Percentiles rank a stretch among this genome's conserved stretches.
Evolutionary conservation across 2,888 invertebrate species (phyloP).

Genomic region (Stegophylla sp.): DNA sequence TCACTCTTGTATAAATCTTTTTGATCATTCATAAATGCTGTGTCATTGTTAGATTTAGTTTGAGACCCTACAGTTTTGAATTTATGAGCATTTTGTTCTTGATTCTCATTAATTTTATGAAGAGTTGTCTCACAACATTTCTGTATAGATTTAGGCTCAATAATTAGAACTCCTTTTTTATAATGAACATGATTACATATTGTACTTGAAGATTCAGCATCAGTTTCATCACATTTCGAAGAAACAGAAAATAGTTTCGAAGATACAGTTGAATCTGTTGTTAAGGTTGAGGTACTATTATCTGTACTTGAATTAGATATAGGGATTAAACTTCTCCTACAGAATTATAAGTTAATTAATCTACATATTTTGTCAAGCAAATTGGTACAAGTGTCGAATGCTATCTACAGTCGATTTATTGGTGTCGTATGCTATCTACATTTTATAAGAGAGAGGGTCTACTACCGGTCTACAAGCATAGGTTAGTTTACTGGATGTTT

Average conservation of each 20-base stretch:
- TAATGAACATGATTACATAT: slow-evolving; percentile 47
- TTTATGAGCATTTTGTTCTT: background rate
- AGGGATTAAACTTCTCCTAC: background rate
- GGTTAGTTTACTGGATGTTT: too few relatives aligned
- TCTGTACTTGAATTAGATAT: slow-evolving; percentile 31
- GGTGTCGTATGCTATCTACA: too few relatives aligned
- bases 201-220: slow-evolving; percentile 47
- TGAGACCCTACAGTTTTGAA: background rate
- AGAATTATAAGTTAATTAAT: background rate
- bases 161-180: slow-evolving; percentile 36
- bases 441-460: too few relatives aligned
- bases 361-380: background rate
- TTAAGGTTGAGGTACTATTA: background rate
- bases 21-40: background rate
- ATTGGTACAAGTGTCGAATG: too few relatives aligned
- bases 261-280: slow-evolving; percentile 44
- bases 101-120: slow-evolving; percentile 1
- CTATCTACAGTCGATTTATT: too few relatives aligned
- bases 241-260: slow-evolving; percentile 18
- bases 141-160: slow-evolving; percentile 31
- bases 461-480: too few relatives aligned
- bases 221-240: slow-evolving; percentile 37
- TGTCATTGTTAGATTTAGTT: background rate
- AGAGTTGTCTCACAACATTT: slow-evolving; percentile 42
- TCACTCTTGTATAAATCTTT: background rate